A percentile compares a stretch with the other conserved stretches of the same genome.
Conservation (phyloP, 2,888 invertebrate genomes). For the Megalurothrips usitatus region DNA sequence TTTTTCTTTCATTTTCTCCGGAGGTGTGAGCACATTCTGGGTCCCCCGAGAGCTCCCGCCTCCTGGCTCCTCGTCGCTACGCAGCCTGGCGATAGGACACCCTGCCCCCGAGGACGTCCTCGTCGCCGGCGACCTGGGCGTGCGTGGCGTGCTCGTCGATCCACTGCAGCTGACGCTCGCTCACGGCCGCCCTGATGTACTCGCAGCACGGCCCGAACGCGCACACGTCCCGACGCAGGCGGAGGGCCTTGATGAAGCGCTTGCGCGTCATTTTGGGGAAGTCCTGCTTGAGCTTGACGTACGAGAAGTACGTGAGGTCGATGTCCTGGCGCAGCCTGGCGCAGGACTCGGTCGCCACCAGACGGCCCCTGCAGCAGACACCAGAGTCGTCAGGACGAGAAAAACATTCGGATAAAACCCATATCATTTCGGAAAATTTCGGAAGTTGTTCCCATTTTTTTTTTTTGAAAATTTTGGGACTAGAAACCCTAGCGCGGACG, state of each 20-base stretch:
- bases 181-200: background rate
- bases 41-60: no score
- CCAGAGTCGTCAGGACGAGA: background rate
- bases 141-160: background rate
- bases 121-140: background rate
- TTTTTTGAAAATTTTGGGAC: no score
- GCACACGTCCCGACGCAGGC: background rate
- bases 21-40: no score
- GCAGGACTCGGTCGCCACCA: background rate
- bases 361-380: background rate
- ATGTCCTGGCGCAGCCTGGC: background rate
- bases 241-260: background rate
- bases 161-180: background rate
- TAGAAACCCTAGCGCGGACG: no score
- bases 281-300: background rate
- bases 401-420: background rate
- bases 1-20: no score
- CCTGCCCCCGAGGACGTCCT: background rate
- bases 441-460: no score
- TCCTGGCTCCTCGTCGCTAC: background rate
- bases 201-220: background rate
- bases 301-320: background rate
- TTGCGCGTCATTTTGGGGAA: background rate
- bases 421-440: background rate
- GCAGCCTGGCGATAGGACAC: background rate